A percentile compares a stretch with the other conserved stretches of the same genome.
Conservation (phyloP, 2,888 invertebrate genomes). For the Epinotia brunnichana region DNA sequence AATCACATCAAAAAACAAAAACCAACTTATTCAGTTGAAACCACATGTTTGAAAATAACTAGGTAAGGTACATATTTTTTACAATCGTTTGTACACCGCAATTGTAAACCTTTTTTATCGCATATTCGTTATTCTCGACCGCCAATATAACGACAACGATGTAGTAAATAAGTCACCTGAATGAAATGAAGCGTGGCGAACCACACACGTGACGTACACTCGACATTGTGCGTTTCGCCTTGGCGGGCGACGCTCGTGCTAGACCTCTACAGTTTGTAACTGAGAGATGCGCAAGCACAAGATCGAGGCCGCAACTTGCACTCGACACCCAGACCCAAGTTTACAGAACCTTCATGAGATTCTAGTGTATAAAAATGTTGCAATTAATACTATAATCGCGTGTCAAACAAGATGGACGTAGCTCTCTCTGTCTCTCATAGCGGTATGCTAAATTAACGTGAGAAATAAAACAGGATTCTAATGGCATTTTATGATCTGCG, state of each 20-base stretch:
- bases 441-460: conserved; percentile 35
- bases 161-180: conserved; percentile 4
- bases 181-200: conserved; percentile 17
- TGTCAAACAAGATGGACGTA: not conserved
- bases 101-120: not conserved
- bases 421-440: not conserved
- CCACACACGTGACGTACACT: conserved; percentile 13
- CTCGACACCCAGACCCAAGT: not conserved
- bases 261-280: not conserved
- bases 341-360: not conserved
- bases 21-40: not conserved
- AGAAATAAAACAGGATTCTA: conserved; percentile 42
- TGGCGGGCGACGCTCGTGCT: not conserved
- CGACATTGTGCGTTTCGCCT: conserved; percentile 14
- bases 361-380: not conserved
- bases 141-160: not conserved
- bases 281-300: conserved; percentile 8
- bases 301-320: conserved; percentile 2
- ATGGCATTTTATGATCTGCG: conserved; percentile 36
- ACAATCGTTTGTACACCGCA: not conserved
- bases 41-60: not conserved
- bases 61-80: not conserved
- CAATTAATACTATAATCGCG: conserved; percentile 1
- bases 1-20: not conserved
- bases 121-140: not conserved